Percentiles rank a stretch among this genome's conserved stretches.
These are phyloP conservation scores for Limnothrissa miodon DNA, from an alignment of 2,113 vertebrate genomes.

Conservation along the genomic window DNA sequence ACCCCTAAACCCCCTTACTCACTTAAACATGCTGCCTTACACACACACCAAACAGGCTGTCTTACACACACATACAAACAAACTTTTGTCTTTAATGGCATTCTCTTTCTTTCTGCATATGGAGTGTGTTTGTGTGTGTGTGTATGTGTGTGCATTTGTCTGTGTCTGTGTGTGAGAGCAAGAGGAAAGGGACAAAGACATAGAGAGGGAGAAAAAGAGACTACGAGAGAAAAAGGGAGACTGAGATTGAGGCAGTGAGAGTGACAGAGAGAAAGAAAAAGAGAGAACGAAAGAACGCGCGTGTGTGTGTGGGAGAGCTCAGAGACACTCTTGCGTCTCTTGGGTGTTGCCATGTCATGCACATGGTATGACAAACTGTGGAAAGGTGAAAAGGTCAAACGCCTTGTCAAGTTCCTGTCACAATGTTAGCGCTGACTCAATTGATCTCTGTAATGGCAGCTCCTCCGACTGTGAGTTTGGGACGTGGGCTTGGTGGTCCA, in stretches of 20 bases:
- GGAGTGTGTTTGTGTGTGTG: not conserved
- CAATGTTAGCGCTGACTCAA: slow-evolving; percentile 24
- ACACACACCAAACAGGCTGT: not conserved
- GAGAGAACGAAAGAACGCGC: not conserved
- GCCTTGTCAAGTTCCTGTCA: slow-evolving; percentile 8
- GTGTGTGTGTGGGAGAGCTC: not conserved
- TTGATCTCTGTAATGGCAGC: slow-evolving; percentile 23
- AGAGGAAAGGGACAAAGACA: no score
- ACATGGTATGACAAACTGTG: not conserved
- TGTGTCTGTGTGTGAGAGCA: no score
- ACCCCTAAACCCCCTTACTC: not conserved
- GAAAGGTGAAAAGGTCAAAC: slow-evolving; percentile 35
- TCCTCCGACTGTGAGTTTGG: not conserved
- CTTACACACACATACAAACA: slow-evolving; percentile 55
- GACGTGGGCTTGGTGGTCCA: not conserved
- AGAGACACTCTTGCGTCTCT: not conserved
- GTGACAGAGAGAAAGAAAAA: not conserved
- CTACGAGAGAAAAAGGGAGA: no score
- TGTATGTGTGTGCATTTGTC: not conserved
- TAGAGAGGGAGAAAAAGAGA: no score
- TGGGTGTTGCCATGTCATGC: not conserved
- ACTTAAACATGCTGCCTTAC: not conserved
- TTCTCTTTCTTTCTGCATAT: not conserved
- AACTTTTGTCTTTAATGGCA: slow-evolving; percentile 52
- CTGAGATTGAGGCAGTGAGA: no score